Evolutionary conservation across 2,113 vertebrate species (phyloP).

Genomic region (Tragulus kanchil): DNA sequence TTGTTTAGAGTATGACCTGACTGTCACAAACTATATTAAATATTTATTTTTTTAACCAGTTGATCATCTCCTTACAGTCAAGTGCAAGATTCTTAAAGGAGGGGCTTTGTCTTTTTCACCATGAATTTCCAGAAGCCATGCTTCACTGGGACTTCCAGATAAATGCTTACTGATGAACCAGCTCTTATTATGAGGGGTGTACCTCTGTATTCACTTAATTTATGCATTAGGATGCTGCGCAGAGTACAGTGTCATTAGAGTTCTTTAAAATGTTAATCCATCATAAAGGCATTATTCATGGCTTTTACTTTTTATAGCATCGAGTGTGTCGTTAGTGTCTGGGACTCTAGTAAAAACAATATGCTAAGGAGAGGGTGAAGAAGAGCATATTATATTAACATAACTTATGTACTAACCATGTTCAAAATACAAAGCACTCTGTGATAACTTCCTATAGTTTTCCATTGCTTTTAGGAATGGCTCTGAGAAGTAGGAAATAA

Average conservation of each 20-base stretch:
- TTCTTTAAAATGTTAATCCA: conserved; percentile 50
- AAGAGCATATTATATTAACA: conserved; percentile 27
- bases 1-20: neutral
- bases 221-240: neutral
- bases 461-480: neutral
- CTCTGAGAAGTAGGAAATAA: neutral
- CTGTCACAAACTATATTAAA: neutral
- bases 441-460: neutral
- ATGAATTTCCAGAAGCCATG: neutral
- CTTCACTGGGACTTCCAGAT: neutral
- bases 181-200: neutral
- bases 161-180: neutral
- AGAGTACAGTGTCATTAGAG: neutral
- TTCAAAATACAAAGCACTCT: neutral
- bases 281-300: conserved; percentile 23
- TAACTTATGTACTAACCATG: conserved; percentile 40
- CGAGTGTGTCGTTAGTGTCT: conserved; percentile 39
- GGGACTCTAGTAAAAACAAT: conserved; percentile 57
- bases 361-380: neutral
- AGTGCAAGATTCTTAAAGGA: neutral
- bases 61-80: neutral
- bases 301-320: conserved; percentile 68
- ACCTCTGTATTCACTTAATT: neutral
- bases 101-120: neutral
- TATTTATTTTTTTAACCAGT: neutral